A percentile compares a stretch with the other conserved stretches of the same genome.
Conservation (phyloP, 1,140 invertebrate species). For the Stenopsyche tienmushanensis region DNA sequence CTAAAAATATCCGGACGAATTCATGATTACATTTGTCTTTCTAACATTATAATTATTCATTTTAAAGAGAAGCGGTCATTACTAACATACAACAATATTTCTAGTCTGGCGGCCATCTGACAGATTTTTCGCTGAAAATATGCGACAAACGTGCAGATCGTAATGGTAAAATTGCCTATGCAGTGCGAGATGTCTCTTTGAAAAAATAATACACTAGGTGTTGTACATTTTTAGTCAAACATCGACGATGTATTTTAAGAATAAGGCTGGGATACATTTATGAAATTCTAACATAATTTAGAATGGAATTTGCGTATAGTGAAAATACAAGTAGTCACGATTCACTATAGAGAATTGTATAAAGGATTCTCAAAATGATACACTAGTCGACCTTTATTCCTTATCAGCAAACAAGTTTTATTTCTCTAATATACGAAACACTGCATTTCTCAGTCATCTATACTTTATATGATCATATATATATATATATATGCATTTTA, state of each 20-base stretch:
- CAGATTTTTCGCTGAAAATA: background rate
- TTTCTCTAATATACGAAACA: too few species aligned
- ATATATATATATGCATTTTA: too few species aligned
- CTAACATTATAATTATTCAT: conserved; percentile 41
- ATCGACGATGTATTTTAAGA: background rate
- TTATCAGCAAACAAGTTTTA: too few species aligned
- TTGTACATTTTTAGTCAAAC: background rate
- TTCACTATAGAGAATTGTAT: too few species aligned
- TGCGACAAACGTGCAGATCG: background rate
- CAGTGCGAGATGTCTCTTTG: background rate
- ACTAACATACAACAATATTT: conserved; percentile 31
- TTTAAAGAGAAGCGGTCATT: conserved; percentile 37
- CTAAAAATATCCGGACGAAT: conserved; percentile 43
- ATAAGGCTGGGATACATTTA: conserved; percentile 6
- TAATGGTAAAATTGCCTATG: background rate
- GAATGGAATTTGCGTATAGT: too few species aligned
- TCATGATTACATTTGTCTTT: conserved; percentile 41
- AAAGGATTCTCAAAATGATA: background rate
- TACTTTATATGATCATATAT: background rate
- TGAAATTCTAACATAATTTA: too few species aligned
- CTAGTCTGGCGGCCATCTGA: conserved; percentile 14
- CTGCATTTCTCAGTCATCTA: background rate
- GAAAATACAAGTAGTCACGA: too few species aligned
- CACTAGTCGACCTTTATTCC: too few species aligned
- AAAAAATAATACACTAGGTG: background rate